Base-by-base conservation (phyloP, 2,888 invertebrate species). In the Epinotia demarniana region DNA sequence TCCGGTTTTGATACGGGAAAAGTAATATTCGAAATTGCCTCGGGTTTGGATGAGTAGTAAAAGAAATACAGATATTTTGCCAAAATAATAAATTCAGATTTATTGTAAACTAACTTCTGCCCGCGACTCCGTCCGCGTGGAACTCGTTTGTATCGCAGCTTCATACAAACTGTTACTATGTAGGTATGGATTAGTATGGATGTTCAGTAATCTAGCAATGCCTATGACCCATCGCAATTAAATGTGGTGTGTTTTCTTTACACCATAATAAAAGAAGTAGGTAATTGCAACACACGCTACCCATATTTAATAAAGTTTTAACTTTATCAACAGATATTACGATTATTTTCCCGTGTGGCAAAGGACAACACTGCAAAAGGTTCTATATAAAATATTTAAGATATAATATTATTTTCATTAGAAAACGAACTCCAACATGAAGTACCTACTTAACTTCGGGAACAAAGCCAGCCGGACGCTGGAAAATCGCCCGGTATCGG, bases 401-500 rank as follows among this genome's bases (percentile, higher is more conserved):
- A 53, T 8, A 49, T n/a, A n/a, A n/a, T 19, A 27, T 27, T 23
- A 60, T 12, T 69, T 46, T 60, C 19, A 46, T 69, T 69, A 19
- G 13, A 19, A 27, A 46, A 46, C 69, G n/a, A 60, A 60, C 46
- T 27, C 43, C 58, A 6, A 16, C 46, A 69, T 69, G 46, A 69
- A 69, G 69, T 60, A 60, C 69, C 69, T 69, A 69, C 69, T 69
- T 60, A 69, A 69, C 46, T 57, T 64, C 62, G 49, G 58, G 63
- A 62, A 70, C 74, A 64, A 64, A 70, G 63, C 70, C 43, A 23
- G 64, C 60, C 75, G 75, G 75, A 71, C 75, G 53, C 63, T 23
- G 75, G 70, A 70, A 75, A 72, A 75, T 72, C 75, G 75, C 67
- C 75, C 75, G 60, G 72, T 75, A 75, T 75, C 62, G 75, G 75